Percentiles rank a stretch among this genome's conserved stretches.
Conservation (phyloP, 2,888 invertebrate species). For the Drosophila anomalata region DNA sequence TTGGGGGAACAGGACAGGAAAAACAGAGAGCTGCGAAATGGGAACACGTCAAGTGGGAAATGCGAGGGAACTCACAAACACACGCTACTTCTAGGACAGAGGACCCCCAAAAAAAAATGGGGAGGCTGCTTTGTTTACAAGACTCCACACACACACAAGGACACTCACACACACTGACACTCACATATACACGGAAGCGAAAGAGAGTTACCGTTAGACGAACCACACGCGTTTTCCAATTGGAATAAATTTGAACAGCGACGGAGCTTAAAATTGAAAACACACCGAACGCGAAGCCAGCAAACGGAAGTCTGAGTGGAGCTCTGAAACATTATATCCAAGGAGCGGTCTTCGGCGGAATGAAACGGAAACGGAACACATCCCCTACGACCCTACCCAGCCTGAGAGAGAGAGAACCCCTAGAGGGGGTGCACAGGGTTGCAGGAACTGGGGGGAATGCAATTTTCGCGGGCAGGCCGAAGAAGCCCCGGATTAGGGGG, state of each 20-base stretch:
- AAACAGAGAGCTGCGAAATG: conserved; percentile 63
- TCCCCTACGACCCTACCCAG: conserved; percentile 14
- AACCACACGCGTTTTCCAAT: conserved; percentile 50
- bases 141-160: conserved; percentile 28
- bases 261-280: conserved; percentile 31
- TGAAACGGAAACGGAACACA: conserved; percentile 52
- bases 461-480: conserved; percentile 14
- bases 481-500: conserved; percentile 6
- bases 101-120: conserved; percentile 27
- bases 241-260: conserved; percentile 43
- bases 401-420: conserved; percentile 2
- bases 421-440: conserved; percentile 6
- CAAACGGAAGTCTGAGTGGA: conserved; percentile 76
- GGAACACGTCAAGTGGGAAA: conserved; percentile 77
- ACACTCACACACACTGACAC: no score
- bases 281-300: conserved; percentile 77
- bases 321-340: conserved; percentile 35
- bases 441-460: conserved; percentile 38
- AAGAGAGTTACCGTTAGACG: conserved; percentile 47
- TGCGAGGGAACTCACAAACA: conserved; percentile 39
- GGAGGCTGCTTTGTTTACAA: conserved; percentile 65
- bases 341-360: conserved; percentile 55
- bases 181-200: conserved; percentile 13
- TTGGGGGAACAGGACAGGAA: conserved; percentile 2
- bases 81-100: conserved; percentile 16